These are phyloP conservation scores for Metopolophium dirhodum DNA, from an alignment of 1,140 invertebrate genomes.

Conservation along the genomic window DNA sequence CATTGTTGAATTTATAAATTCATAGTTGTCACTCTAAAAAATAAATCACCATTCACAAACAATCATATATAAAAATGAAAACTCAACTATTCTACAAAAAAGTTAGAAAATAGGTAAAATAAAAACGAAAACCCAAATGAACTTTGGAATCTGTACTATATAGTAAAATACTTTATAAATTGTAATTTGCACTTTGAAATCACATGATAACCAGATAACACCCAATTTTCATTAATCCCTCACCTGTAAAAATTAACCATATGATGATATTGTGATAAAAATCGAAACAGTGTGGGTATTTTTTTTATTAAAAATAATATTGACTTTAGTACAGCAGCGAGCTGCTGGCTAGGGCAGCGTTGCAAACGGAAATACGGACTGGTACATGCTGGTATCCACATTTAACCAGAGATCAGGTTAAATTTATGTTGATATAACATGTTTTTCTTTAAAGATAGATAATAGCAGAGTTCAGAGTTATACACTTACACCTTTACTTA, in stretches of 20 bases:
- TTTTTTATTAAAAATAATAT: not conserved
- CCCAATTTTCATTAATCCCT: not conserved
- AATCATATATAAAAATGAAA: not conserved
- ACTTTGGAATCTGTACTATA: not conserved
- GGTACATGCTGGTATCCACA: no score
- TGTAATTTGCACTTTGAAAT: not conserved
- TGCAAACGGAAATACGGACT: no score
- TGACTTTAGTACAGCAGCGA: not conserved
- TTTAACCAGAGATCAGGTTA: no score
- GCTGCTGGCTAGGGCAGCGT: no score
- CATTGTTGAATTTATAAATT: conserved; percentile 21
- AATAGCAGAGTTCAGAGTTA: no score
- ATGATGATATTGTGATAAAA: not conserved
- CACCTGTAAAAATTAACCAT: not conserved
- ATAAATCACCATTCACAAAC: not conserved
- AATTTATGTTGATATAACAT: no score
- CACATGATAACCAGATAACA: conserved; percentile 7
- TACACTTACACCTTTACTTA: no score
- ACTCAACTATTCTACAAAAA: not conserved
- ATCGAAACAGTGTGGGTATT: not conserved
- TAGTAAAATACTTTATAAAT: not conserved
- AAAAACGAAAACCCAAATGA: not conserved
- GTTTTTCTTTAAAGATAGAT: no score
- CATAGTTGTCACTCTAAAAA: not conserved
- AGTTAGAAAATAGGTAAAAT: not conserved